These are phyloP conservation scores for Bambusicola thoracicus DNA, from an alignment of 2,113 vertebrate genomes.

Conservation along the genomic window DNA sequence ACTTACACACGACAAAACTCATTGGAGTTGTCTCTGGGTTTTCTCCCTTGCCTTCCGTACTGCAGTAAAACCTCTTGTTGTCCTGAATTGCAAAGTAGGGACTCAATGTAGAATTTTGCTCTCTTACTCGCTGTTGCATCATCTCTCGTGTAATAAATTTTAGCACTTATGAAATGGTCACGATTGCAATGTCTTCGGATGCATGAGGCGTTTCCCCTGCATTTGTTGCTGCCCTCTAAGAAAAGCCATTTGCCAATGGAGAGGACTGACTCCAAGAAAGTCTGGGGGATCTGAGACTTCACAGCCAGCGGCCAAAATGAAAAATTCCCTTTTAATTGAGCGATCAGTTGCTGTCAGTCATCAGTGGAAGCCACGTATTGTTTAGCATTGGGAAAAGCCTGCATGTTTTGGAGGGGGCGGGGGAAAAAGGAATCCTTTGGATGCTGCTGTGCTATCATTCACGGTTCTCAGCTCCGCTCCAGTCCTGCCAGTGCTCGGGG, in stretches of 20 bases:
- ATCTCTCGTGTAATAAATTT: constrained; percentile 74
- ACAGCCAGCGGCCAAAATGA: background rate
- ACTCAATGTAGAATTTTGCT: constrained; percentile 60
- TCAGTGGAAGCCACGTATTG: background rate
- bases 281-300: background rate
- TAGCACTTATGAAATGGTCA: constrained; percentile 42
- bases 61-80: constrained; percentile 52
- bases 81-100: constrained; percentile 49
- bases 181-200: background rate
- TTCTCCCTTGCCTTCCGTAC: constrained; percentile 24
- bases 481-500: background rate
- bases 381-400: background rate
- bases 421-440: background rate
- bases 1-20: constrained; percentile 29
- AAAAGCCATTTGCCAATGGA: background rate
- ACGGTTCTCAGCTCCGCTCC: background rate
- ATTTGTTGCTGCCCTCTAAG: constrained; percentile 11
- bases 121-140: constrained; percentile 57
- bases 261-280: background rate
- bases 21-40: background rate
- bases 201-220: constrained; percentile 16
- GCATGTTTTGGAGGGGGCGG: background rate
- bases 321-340: background rate
- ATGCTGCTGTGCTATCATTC: background rate
- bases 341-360: background rate